Conservation (phyloP, 2,888 invertebrate species). For the Chrysina gloriosa region DNA sequence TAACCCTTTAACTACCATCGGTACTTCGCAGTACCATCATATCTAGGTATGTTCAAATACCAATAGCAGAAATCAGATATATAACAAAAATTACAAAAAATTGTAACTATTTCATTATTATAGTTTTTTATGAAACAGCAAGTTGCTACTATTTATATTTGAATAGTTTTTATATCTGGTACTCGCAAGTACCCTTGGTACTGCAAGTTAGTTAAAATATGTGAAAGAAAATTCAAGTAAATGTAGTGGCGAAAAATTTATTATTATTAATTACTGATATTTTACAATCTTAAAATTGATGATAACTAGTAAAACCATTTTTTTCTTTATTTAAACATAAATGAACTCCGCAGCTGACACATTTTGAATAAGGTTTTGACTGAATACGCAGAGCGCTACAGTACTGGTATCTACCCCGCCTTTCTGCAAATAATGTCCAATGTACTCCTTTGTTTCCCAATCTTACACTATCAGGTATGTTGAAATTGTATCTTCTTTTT, state of each 20-base stretch:
- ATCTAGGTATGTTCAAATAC: conserved; percentile 2
- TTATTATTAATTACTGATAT: too few relatives aligned
- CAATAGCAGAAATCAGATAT: background rate
- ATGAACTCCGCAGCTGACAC: background rate
- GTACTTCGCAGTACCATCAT: background rate
- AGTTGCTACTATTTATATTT: background rate
- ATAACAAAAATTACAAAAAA: too few relatives aligned
- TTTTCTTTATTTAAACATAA: background rate
- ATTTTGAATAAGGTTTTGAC: background rate
- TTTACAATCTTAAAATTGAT: conserved; percentile 1
- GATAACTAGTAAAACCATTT: conserved; percentile 4
- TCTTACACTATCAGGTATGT: background rate
- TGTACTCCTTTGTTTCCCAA: background rate
- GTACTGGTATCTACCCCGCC: background rate
- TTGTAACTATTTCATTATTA: too few relatives aligned
- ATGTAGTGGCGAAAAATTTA: too few relatives aligned
- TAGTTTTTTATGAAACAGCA: too few relatives aligned
- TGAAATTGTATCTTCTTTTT: background rate
- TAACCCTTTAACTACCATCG: conserved; percentile 22
- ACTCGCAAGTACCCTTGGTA: background rate
- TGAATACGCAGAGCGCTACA: background rate
- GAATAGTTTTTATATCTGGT: background rate
- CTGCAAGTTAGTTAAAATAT: background rate
- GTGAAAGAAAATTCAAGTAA: background rate
- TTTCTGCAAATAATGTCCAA: background rate